phyloP scores from a whole-genome alignment of 2,888 invertebrate genomes.

The Mesorhabditis spiculigera region DNA sequence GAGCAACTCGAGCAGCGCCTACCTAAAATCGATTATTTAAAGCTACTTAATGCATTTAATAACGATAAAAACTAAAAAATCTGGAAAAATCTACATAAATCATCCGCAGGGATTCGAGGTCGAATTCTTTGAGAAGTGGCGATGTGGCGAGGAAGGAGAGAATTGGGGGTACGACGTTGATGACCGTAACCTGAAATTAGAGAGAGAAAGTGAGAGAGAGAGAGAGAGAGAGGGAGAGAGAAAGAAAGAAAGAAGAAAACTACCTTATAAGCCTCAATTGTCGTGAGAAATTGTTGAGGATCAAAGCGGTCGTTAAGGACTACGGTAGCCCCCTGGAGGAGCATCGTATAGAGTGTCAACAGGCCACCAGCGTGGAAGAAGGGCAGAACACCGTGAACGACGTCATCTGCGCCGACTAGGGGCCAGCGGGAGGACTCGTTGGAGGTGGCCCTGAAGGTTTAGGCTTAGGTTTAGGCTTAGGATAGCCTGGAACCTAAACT shows the following conservation, averaged over 20 bases:
- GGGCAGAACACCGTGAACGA: slow-evolving; percentile 41
- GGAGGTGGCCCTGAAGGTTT: too few species aligned
- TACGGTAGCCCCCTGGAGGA: slow-evolving; percentile 32
- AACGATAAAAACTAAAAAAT: slow-evolving; percentile 24
- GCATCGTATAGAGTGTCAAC: slow-evolving; percentile 37
- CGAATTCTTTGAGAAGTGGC: not conserved
- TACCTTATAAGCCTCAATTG: slow-evolving; percentile 24
- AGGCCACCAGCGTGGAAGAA: slow-evolving; percentile 50
- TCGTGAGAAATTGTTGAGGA: slow-evolving; percentile 27
- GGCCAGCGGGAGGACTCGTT: slow-evolving; percentile 7
- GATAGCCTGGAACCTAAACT: too few species aligned
- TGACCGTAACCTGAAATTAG: slow-evolving; percentile 24
- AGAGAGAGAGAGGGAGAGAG: not conserved
- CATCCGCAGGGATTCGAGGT: not conserved
- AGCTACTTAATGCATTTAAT: not conserved
- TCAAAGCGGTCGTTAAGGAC: slow-evolving; percentile 36
- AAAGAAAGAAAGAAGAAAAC: not conserved
- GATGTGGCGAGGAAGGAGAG: slow-evolving; percentile 25
- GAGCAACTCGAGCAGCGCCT: slow-evolving; percentile 2
- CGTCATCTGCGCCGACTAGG: slow-evolving; percentile 15
- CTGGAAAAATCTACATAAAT: slow-evolving; percentile 9
- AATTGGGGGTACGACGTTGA: slow-evolving; percentile 43
- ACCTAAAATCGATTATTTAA: not conserved
- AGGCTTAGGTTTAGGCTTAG: too few species aligned
- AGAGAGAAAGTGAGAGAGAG: too few species aligned